phyloP scores from a whole-genome alignment of 1,140 invertebrate genomes.

The Dufourea novaeangliae region DNA sequence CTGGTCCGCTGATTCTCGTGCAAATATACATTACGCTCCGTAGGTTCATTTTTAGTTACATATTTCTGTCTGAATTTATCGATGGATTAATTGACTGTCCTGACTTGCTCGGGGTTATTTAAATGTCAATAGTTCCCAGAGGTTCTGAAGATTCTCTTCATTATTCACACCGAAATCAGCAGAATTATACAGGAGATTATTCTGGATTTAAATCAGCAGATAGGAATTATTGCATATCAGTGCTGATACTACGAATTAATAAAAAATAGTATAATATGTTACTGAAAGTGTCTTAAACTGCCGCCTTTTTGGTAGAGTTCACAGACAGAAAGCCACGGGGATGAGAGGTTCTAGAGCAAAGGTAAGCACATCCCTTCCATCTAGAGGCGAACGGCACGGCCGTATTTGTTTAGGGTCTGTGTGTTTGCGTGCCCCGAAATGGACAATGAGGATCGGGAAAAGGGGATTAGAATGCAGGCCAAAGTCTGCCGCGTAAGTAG shows the following conservation, averaged over 20 bases:
- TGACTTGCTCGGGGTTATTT: too few relatives aligned
- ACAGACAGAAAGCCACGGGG: background rate
- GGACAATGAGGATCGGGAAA: constrained; percentile 31
- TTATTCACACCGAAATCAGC: too few relatives aligned
- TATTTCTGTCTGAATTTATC: too few relatives aligned
- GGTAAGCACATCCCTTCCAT: constrained; percentile 11
- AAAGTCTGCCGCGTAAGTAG: constrained; percentile 52
- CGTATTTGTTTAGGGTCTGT: constrained; percentile 68
- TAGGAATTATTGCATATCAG: background rate
- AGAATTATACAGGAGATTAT: too few relatives aligned
- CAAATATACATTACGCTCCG: too few relatives aligned
- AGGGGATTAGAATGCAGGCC: constrained; percentile 51
- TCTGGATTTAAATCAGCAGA: too few relatives aligned
- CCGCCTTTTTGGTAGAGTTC: background rate
- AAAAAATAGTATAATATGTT: background rate
- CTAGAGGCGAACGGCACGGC: background rate
- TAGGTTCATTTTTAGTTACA: too few relatives aligned
- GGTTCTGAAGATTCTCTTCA: too few relatives aligned
- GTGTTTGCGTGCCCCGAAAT: constrained; percentile 60
- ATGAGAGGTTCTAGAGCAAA: background rate
- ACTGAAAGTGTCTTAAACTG: background rate
- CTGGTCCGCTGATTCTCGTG: too few relatives aligned
- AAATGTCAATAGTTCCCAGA: too few relatives aligned
- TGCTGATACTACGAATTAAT: background rate
- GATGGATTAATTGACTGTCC: too few relatives aligned